Conservation (phyloP, 2,797 vertebrate genomes). For the Lagorchestes hirsutus region DNA sequence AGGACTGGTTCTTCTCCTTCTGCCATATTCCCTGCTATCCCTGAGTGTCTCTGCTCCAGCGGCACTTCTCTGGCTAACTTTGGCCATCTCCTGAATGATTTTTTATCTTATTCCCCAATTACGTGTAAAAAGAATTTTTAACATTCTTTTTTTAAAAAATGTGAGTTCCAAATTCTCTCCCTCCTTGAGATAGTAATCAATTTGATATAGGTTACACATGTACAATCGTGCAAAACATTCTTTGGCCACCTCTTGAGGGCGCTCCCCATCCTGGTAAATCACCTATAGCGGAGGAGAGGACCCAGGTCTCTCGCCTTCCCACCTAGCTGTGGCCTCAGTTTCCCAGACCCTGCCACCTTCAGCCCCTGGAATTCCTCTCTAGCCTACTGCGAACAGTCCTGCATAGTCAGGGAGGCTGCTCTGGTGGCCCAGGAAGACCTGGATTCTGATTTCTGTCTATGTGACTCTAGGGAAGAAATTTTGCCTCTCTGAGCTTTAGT, state of each 20-base stretch:
- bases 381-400: background rate
- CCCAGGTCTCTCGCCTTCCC: background rate
- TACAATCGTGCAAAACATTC: too few relatives aligned
- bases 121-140: too few relatives aligned
- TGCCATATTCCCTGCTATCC: background rate
- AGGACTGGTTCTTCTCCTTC: too few relatives aligned
- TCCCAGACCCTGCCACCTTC: background rate
- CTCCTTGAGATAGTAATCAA: too few relatives aligned
- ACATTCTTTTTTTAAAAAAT: too few relatives aligned
- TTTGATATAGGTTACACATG: too few relatives aligned
- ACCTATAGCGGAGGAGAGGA: background rate
- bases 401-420: background rate
- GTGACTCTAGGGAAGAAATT: background rate
- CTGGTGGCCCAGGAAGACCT: background rate
- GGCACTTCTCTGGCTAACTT: background rate
- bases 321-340: background rate
- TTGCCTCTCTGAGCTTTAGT: background rate
- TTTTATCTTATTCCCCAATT: too few relatives aligned
- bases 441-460: background rate
- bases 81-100: background rate
- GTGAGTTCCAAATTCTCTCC: too few relatives aligned
- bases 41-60: accelerated
- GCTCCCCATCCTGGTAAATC: background rate
- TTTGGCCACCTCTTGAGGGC: background rate
- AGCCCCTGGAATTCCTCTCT: background rate